These are phyloP conservation scores for Dolichallabes microphthalmus DNA, from an alignment of 2,113 vertebrate genomes.

Conservation along the genomic window DNA sequence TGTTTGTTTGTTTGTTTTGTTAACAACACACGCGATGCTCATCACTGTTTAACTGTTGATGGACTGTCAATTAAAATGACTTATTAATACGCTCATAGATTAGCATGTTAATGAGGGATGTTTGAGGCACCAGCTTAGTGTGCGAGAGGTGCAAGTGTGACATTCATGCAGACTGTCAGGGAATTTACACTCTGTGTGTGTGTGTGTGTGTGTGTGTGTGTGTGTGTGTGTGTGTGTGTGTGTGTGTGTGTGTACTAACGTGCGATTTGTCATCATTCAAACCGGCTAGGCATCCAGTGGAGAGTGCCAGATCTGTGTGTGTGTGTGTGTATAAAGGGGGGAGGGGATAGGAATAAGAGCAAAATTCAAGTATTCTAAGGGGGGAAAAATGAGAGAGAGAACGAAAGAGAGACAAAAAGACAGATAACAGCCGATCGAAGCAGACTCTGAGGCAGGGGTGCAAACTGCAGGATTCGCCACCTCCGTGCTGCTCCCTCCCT, in stretches of 20 bases:
- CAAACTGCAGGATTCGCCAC: constrained; percentile 35
- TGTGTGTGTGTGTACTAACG: background rate
- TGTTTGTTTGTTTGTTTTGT: background rate
- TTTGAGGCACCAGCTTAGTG: background rate
- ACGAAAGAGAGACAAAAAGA: constrained; percentile 31
- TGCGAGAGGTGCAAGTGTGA: background rate
- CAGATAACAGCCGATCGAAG: constrained; percentile 23
- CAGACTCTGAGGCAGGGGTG: constrained; percentile 4
- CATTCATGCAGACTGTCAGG: background rate
- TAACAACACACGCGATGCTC: background rate
- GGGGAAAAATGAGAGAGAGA: background rate
- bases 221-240: background rate
- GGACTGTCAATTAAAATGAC: background rate
- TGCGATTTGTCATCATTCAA: constrained; percentile 39
- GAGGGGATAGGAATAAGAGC: background rate
- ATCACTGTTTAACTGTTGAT: background rate
- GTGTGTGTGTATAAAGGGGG: constrained; percentile 12
- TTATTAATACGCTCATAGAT: background rate
- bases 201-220: constrained; percentile 1
- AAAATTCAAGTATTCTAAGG: background rate
- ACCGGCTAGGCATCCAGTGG: constrained; percentile 30
- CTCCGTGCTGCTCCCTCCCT: constrained; percentile 2
- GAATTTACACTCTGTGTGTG: constrained; percentile 11
- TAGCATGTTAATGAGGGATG: constrained; percentile 5
- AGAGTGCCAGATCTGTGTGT: constrained; percentile 7